Conservation (phyloP, 2,888 invertebrate genomes). For the Rugalucina vietnamica region DNA sequence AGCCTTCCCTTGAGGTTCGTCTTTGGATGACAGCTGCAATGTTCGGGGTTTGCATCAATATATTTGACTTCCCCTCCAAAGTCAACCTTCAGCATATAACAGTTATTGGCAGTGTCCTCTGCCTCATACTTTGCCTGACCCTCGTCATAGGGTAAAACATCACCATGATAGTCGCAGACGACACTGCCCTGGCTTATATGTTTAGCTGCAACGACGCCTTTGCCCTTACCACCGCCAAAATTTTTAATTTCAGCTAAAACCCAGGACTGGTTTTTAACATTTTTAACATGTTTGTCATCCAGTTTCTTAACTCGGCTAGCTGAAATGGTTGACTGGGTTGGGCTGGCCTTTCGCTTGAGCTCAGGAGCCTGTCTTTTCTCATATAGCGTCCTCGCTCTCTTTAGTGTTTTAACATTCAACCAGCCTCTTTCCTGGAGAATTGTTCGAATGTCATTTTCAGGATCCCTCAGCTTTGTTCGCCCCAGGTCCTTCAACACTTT, state of each 20-base stretch:
- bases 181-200: neutral
- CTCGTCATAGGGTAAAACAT: slow-evolving; percentile 4
- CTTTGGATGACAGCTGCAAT: slow-evolving; percentile 7
- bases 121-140: neutral
- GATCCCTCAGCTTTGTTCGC: neutral
- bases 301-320: neutral
- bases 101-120: neutral
- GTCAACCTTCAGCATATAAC: slow-evolving; percentile 1
- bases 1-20: slow-evolving; percentile 7
- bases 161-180: slow-evolving; percentile 10
- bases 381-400: neutral
- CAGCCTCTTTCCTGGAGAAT: neutral
- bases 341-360: neutral
- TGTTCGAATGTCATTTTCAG: neutral
- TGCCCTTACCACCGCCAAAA: neutral
- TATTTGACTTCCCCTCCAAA: neutral
- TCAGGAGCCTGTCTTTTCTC: neutral
- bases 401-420: neutral
- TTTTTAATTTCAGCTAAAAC: neutral
- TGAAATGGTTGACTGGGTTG: neutral
- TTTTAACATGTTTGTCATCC: neutral
- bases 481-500: neutral
- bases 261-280: neutral
- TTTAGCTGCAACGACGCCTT: neutral
- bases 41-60: slow-evolving; percentile 6